Evolutionary conservation across 2,113 vertebrate genomes (phyloP).

Genomic region (Coracopsis vasa): DNA sequence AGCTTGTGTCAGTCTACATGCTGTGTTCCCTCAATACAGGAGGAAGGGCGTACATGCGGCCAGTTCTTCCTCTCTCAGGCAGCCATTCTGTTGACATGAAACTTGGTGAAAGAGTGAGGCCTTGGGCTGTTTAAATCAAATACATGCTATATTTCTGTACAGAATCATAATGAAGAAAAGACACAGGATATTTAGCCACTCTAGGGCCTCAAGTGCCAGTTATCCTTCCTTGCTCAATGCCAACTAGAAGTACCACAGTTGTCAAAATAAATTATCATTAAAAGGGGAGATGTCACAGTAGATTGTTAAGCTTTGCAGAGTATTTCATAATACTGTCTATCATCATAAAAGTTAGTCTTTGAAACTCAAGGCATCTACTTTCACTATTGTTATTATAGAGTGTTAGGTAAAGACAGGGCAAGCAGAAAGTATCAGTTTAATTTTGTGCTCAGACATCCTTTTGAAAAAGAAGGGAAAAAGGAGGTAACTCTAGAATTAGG

Average conservation of each 20-base stretch:
- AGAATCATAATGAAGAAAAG: conserved; percentile 29
- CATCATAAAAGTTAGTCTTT: not conserved
- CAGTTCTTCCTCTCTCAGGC: not conserved
- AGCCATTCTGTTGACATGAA: not conserved
- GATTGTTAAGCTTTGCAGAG: conserved; percentile 6
- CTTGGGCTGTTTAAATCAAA: not conserved
- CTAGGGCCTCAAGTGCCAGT: not conserved
- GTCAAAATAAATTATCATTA: conserved; percentile 31
- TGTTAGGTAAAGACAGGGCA: not conserved
- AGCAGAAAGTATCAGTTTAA: not conserved
- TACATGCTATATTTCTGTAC: not conserved
- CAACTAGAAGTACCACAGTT: not conserved
- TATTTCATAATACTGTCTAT: not conserved
- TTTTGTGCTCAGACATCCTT: not conserved
- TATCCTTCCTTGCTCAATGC: not conserved
- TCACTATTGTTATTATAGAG: not conserved
- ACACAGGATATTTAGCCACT: not conserved
- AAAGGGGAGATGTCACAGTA: not conserved
- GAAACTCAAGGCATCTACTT: not conserved
- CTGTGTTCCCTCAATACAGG: not conserved
- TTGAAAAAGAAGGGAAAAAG: not conserved
- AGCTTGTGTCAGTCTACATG: accelerated
- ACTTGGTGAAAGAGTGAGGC: not conserved
- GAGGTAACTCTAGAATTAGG: not conserved
- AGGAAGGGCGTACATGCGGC: accelerated